These are phyloP conservation scores for Oscarella lobularis DNA, from an alignment of 37 sponge, comb jelly and placozoan genomes.

Conservation along the genomic window DNA sequence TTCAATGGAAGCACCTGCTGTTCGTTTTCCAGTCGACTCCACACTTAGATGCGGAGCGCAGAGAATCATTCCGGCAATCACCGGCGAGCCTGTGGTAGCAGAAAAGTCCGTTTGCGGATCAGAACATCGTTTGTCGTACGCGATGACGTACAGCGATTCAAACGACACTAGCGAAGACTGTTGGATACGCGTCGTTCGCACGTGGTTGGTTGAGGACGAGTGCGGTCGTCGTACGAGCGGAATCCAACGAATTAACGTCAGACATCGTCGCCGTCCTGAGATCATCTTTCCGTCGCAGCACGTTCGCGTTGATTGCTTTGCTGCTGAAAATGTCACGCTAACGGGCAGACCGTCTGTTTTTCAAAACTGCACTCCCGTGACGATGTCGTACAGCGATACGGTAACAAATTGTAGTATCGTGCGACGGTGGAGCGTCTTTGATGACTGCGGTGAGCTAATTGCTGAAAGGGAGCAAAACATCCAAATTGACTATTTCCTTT, in stretches of 20 bases:
- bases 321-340: neutral
- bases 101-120: neutral
- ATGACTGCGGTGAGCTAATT: neutral
- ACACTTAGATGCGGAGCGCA: neutral
- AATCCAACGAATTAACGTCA: neutral
- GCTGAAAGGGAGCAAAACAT: neutral
- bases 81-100: neutral
- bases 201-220: neutral
- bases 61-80: neutral
- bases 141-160: neutral
- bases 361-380: neutral
- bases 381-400: neutral
- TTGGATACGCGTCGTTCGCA: neutral
- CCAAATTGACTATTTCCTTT: neutral
- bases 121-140: neutral
- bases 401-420: neutral
- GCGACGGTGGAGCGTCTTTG: neutral
- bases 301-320: neutral
- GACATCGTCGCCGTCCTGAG: neutral
- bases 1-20: neutral
- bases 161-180: neutral
- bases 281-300: neutral
- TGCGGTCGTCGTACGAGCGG: neutral
- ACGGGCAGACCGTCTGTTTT: neutral
- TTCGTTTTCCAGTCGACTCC: neutral